These are phyloP conservation scores for Thalpophila matura DNA, from an alignment of 2,888 invertebrate species.

Conservation along the genomic window DNA sequence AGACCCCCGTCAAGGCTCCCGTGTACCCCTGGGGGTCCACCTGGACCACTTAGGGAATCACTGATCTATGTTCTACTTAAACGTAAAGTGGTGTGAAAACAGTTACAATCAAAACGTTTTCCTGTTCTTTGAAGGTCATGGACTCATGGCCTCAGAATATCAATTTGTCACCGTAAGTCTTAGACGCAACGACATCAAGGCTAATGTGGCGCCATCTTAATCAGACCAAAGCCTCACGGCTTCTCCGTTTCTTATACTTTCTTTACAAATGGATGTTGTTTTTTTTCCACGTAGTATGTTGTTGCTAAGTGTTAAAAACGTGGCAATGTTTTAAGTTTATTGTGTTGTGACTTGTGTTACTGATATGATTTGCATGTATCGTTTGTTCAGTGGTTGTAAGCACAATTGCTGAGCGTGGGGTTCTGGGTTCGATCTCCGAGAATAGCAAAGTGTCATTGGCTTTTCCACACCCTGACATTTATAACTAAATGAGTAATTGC, in stretches of 20 bases:
- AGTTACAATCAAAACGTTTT: constrained; percentile 32
- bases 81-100: constrained; percentile 8
- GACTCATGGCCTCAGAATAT: constrained; percentile 28
- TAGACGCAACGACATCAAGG: constrained; percentile 39
- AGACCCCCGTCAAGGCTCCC: no score
- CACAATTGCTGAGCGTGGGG: no score
- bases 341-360: no score
- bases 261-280: constrained; percentile 9
- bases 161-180: constrained; percentile 56
- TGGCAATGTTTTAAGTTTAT: no score
- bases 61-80: neutral
- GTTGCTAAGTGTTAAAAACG: neutral
- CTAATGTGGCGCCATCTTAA: constrained; percentile 57
- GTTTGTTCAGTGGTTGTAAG: no score
- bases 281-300: neutral
- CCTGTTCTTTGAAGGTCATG: constrained; percentile 29
- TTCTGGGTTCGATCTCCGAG: no score
- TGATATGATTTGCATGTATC: no score
- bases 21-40: no score
- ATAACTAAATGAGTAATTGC: no score
- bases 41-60: no score
- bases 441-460: no score
- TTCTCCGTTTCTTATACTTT: constrained; percentile 13
- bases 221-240: constrained; percentile 42
- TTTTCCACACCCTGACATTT: no score